Conservation (phyloP, 1,140 invertebrate genomes). For the Penaeus indicus region DNA sequence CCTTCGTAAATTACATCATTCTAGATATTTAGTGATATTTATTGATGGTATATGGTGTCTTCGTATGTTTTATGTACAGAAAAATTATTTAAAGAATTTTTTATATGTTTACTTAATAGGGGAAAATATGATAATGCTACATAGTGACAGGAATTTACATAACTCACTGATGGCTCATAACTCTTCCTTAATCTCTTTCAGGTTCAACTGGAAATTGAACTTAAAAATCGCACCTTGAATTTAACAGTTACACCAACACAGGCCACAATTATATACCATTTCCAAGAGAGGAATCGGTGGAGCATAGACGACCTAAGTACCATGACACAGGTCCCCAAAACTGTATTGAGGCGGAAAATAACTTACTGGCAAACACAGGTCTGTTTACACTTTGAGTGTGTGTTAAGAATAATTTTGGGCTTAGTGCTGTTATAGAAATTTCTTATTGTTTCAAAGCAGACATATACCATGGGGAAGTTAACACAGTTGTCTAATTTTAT, state of each 20-base stretch:
- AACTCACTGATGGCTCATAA: not conserved
- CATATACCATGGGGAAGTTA: no score
- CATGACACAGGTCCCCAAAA: conserved; percentile 86
- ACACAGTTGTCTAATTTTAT: no score
- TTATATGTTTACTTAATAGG: no score
- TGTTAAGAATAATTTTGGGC: not conserved
- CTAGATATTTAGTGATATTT: not conserved
- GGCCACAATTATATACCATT: conserved; percentile 94
- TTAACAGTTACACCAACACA: conserved; percentile 92
- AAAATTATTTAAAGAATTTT: no score
- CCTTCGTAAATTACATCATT: not conserved
- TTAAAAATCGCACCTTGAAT: conserved; percentile 84
- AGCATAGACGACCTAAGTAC: conserved; percentile 85
- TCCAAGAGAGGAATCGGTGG: conserved; percentile 85
- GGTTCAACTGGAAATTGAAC: conserved; percentile 90
- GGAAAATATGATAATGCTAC: no score
- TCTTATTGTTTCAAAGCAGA: no score
- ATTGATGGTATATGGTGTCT: no score
- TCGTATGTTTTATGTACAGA: no score
- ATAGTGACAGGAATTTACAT: no score
- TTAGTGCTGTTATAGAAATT: not conserved
- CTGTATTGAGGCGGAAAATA: conserved; percentile 86
- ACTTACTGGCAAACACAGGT: conserved; percentile 88
- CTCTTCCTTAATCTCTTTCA: not conserved
- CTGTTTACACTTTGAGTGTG: not conserved